These are phyloP conservation scores for Rhimphoctona megacephalus DNA, from an alignment of 2,888 invertebrate species.

Conservation along the genomic window DNA sequence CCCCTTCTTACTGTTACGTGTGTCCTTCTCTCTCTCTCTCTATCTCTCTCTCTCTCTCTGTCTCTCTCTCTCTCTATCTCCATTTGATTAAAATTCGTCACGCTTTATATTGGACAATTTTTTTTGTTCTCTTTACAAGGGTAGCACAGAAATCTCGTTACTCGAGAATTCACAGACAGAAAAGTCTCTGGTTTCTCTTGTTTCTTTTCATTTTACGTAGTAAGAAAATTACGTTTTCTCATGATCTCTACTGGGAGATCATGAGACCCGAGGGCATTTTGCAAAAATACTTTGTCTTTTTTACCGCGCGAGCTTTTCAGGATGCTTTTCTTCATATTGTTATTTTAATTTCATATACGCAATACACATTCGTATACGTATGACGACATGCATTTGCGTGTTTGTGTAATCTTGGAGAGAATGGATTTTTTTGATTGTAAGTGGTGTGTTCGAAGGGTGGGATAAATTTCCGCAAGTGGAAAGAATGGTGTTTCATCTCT, in stretches of 20 bases:
- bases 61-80: slow-evolving; percentile 31
- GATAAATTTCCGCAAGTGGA: neutral
- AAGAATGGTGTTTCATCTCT: neutral
- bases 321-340: neutral
- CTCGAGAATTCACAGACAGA: slow-evolving; percentile 19
- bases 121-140: slow-evolving; percentile 43
- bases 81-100: slow-evolving; percentile 63
- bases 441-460: slow-evolving; percentile 18
- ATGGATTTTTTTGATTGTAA: slow-evolving; percentile 48
- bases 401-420: slow-evolving; percentile 22
- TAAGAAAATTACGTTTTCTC: slow-evolving; percentile 53
- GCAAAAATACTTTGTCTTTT: slow-evolving; percentile 10
- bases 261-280: slow-evolving; percentile 1
- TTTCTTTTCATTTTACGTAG: slow-evolving; percentile 20
- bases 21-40: slow-evolving; percentile 8
- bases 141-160: slow-evolving; percentile 27
- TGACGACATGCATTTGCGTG: neutral
- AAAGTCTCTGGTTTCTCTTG: neutral
- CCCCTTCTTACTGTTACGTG: slow-evolving; percentile 15
- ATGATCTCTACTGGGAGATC: slow-evolving; percentile 43
- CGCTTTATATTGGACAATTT: slow-evolving; percentile 60
- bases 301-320: neutral
- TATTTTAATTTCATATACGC: neutral
- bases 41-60: slow-evolving; percentile 23
- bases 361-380: neutral